Percentiles rank a stretch among this genome's conserved stretches.
Conservation (phyloP, 2,888 invertebrate genomes). For the Andrena marginata region DNA sequence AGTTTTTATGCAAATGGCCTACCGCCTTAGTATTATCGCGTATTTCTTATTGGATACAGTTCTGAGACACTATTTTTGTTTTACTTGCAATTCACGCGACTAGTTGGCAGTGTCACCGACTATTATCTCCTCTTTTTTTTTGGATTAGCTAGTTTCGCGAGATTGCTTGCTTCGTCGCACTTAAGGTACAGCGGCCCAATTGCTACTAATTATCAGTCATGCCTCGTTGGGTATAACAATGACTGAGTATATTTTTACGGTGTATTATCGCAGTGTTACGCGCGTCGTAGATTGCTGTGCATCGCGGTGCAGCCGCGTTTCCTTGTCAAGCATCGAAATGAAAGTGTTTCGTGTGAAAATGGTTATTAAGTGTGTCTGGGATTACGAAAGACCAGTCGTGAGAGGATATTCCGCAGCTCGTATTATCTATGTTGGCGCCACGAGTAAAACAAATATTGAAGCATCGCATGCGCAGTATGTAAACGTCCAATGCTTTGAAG, state of each 20-base stretch:
- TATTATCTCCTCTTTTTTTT: conserved; percentile 1
- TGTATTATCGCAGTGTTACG: neutral
- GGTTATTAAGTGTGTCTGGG: neutral
- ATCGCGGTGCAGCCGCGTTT: neutral
- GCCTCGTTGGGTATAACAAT: conserved; percentile 40
- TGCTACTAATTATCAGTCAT: conserved; percentile 38
- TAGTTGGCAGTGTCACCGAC: neutral
- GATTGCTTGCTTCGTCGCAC: conserved; percentile 23
- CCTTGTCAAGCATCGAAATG: conserved; percentile 10
- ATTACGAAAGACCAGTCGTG: conserved; percentile 9
- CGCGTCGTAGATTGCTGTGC: neutral
- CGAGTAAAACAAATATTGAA: conserved; percentile 30
- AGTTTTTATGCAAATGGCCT: conserved; percentile 30
- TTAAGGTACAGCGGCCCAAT: conserved; percentile 24
- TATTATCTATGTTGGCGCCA: conserved; percentile 28
- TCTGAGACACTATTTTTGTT: neutral
- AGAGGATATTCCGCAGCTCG: conserved; percentile 22
- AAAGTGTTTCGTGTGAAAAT: conserved; percentile 31
- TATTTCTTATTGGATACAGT: neutral
- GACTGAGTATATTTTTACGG: conserved; percentile 38
- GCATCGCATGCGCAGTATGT: conserved; percentile 7
- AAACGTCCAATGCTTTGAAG: neutral
- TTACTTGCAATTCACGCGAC: neutral
- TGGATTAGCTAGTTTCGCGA: conserved; percentile 28
- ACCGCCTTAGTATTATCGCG: neutral